Evolutionary conservation across 2,888 invertebrate genomes (phyloP).

Genomic region (Periphyllus acericola): DNA sequence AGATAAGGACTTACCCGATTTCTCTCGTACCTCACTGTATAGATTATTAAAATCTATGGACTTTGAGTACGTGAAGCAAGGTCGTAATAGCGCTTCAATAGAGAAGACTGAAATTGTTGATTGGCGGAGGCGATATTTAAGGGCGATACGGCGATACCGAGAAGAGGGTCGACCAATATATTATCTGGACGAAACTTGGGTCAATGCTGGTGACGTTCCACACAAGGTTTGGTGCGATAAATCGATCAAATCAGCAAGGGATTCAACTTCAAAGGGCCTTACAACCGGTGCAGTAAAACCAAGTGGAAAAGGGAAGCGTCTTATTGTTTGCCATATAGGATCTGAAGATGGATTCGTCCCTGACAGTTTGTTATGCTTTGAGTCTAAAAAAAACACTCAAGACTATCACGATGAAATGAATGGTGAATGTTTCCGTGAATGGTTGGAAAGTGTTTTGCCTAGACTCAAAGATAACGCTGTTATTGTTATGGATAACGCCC

Average conservation of each 20-base stretch:
- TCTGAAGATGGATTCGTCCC: constrained; percentile 5
- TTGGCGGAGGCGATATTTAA: background rate
- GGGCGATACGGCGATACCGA: background rate
- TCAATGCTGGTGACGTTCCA: background rate
- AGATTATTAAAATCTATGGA: constrained; percentile 12
- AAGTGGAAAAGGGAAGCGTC: background rate
- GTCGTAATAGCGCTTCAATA: background rate
- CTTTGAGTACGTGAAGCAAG: background rate
- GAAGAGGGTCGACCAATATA: background rate
- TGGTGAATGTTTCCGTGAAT: constrained; percentile 2
- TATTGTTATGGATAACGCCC: constrained; percentile 1
- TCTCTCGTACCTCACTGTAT: constrained; percentile 2
- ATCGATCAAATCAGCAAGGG: background rate
- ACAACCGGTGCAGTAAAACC: background rate
- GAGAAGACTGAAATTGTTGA: background rate
- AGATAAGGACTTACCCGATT: background rate
- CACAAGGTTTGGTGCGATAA: background rate
- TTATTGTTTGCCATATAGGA: background rate
- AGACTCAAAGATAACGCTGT: background rate
- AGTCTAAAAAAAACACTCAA: background rate
- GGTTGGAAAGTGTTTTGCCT: constrained; percentile 13
- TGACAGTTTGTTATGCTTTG: background rate
- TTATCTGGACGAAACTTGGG: constrained; percentile 8
- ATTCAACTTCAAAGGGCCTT: background rate
- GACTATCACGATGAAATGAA: constrained; percentile 28